These are phyloP conservation scores for Hypolimnas misippus DNA, from an alignment of 2,888 invertebrate species.

Conservation along the genomic window DNA sequence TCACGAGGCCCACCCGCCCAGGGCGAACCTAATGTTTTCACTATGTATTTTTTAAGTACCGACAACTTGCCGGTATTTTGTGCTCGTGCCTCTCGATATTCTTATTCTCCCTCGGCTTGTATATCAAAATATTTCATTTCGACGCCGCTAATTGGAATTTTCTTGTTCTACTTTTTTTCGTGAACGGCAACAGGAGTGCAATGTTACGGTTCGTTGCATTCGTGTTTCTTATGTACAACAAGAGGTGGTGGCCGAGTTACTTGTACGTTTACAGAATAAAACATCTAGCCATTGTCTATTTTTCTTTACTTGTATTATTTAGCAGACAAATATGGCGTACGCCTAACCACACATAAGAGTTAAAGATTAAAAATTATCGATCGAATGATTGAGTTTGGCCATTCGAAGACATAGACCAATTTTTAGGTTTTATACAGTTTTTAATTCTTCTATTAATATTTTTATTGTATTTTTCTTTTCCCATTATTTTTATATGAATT, in stretches of 20 bases:
- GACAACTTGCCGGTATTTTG: constrained; percentile 56
- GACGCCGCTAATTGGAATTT: constrained; percentile 53
- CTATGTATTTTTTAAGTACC: constrained; percentile 80
- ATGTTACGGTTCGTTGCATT: constrained; percentile 28
- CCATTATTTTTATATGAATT: too few relatives aligned
- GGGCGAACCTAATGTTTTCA: constrained; percentile 76
- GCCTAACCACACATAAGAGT: too few relatives aligned
- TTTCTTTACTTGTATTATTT: too few relatives aligned
- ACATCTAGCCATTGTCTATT: too few relatives aligned
- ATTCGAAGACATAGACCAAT: too few relatives aligned
- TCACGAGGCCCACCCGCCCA: constrained; percentile 72
- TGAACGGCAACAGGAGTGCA: constrained; percentile 26
- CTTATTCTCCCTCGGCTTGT: constrained; percentile 41
- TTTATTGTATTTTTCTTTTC: too few relatives aligned
- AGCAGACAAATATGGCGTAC: too few relatives aligned
- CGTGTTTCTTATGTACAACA: constrained; percentile 24
- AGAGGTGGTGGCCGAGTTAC: neutral
- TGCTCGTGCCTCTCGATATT: constrained; percentile 46
- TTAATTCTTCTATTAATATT: too few relatives aligned
- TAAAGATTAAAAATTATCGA: too few relatives aligned
- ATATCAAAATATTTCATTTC: constrained; percentile 50
- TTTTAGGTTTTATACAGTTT: too few relatives aligned
- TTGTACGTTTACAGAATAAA: neutral
- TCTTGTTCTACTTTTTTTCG: constrained; percentile 37
- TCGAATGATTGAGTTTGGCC: too few relatives aligned